These are phyloP conservation scores for Eubasilissa regina DNA, from an alignment of 1,140 invertebrate species.

Conservation along the genomic window DNA sequence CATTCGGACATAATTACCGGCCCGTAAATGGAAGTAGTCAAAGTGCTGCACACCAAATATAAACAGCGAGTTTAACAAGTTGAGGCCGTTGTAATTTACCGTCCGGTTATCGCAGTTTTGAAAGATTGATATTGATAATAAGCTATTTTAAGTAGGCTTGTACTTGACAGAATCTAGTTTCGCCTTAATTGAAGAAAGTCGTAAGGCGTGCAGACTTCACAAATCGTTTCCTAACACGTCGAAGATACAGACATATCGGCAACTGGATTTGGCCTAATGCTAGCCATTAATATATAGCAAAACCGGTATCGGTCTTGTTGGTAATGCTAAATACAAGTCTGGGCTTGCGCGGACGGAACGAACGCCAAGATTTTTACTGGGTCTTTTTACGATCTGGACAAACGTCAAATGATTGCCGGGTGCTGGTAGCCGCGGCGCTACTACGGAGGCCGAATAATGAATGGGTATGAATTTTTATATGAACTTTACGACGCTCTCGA, in stretches of 20 bases:
- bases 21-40: too few relatives aligned
- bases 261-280: neutral
- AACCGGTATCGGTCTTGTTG: neutral
- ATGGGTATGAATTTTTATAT: neutral
- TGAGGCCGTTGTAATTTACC: too few relatives aligned
- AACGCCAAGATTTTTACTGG: neutral
- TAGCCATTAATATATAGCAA: neutral
- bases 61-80: too few relatives aligned
- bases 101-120: too few relatives aligned
- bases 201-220: neutral
- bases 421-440: too few relatives aligned
- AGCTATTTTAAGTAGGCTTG: too few relatives aligned
- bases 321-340: too few relatives aligned
- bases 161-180: neutral
- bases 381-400: neutral
- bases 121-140: too few relatives aligned
- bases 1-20: too few relatives aligned
- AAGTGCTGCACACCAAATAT: too few relatives aligned
- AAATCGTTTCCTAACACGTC: neutral
- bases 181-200: slow-evolving; percentile 1
- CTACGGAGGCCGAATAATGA: neutral
- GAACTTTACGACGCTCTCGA: neutral
- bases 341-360: neutral
- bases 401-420: neutral
- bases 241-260: neutral